Evolutionary conservation across 2,797 vertebrate species (phyloP), one percentile per base, ranked within the genome.

Genomic region (Siniperca obscura): DNA sequence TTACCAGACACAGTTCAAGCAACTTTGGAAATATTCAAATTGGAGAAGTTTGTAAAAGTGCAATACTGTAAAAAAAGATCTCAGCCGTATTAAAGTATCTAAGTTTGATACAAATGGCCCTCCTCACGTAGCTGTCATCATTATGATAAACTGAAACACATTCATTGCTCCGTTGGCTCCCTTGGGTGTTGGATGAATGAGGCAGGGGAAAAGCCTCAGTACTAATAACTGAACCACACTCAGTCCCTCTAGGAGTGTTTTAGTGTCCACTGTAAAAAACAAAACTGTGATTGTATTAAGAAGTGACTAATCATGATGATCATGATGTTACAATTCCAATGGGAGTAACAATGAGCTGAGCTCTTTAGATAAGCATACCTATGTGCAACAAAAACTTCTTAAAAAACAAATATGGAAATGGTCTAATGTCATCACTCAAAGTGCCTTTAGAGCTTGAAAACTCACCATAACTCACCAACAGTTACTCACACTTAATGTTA

Each of bases 1-100:
- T 87, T 90, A 83, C 48, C n/a, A 81, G 72, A 74, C 72, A 74
- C 34, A 72, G 65, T 81, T 72, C 9, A 46, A 72, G 61, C 21
- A 83, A 89, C 50, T 87, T 59, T 71, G 30, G 44, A 76, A 80
- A 74, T 57, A 71, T 74, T 86, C 11, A 81, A 80, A 76, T 74
- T 73, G 56, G 27, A 85, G 69, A 91, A 87, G 80, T 90, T 90
- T 70, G 56, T 30, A 59, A 65, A 85, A 89, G 73, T 75, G 13
- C 19, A 64, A 42, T 42, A 56, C 60, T 65, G 69, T 64, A 38
- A 76, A 62, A 65, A 0, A 57, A 69, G 52, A 67, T 1, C 48
- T 21, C 1, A 25, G 59, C 67, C 68, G 65, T 78, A 82, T 82
- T 12, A 66, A 61, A 82, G 44, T 71, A 64, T 69, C 21, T 55